Conservation (phyloP, 2,888 invertebrate species). For the Penaeus monodon region DNA sequence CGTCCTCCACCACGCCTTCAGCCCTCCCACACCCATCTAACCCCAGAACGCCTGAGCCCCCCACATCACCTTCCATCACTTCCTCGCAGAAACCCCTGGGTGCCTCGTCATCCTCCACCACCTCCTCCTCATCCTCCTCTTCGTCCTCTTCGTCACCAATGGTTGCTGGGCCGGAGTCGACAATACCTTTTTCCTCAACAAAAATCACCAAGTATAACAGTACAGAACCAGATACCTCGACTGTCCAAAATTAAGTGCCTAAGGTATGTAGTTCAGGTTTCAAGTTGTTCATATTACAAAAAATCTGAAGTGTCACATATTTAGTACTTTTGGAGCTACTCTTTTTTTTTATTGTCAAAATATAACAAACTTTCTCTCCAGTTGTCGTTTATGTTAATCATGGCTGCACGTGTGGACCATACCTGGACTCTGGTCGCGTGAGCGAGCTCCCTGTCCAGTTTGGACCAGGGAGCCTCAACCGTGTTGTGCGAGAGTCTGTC, state of each 20-base stretch:
- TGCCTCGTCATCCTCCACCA: background rate
- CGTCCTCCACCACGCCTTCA: slow-evolving; percentile 20
- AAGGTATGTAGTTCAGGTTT: slow-evolving; percentile 66
- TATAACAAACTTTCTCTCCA: slow-evolving; percentile 64
- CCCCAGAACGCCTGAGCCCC: background rate
- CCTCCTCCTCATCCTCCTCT: slow-evolving; percentile 11
- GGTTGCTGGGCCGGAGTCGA: slow-evolving; percentile 23
- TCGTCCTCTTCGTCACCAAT: slow-evolving; percentile 4
- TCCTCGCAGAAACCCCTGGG: background rate
- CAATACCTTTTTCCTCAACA: slow-evolving; percentile 31
- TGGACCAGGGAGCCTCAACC: slow-evolving; percentile 73
- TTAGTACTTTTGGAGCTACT: background rate
- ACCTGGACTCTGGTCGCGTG: slow-evolving; percentile 74
- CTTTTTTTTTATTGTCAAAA: background rate
- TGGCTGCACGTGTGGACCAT: slow-evolving; percentile 74
- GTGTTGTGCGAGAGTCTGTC: slow-evolving; percentile 74
- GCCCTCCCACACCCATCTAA: slow-evolving; percentile 14
- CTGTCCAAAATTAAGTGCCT: slow-evolving; percentile 68
- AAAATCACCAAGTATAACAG: slow-evolving; percentile 68
- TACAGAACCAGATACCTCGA: slow-evolving; percentile 72
- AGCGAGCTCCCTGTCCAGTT: slow-evolving; percentile 73
- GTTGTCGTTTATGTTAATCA: slow-evolving; percentile 74
- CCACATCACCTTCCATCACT: slow-evolving; percentile 26
- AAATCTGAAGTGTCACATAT: no score
- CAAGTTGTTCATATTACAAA: background rate